phyloP scores from a whole-genome alignment of 2,888 invertebrate species.

The Chaetogeoica ovagalla region DNA sequence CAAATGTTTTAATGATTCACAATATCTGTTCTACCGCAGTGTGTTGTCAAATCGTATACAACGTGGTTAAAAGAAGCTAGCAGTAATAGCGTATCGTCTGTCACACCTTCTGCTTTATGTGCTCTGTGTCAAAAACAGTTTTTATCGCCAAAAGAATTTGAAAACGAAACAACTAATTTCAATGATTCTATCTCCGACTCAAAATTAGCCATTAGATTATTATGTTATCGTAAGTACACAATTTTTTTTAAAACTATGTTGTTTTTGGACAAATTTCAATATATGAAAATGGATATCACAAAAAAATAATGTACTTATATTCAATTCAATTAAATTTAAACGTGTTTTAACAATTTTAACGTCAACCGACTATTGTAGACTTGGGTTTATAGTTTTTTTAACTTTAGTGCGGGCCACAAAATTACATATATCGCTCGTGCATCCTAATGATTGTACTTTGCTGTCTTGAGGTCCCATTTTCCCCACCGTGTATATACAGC shows the following conservation, averaged over 20 bases:
- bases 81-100: neutral
- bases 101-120: constrained; percentile 19
- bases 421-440: too few species aligned
- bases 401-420: too few species aligned
- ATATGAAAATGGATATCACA: too few species aligned
- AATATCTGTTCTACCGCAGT: constrained; percentile 1
- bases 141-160: constrained; percentile 1
- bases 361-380: too few species aligned
- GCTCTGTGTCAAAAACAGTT: constrained; percentile 44
- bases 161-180: neutral
- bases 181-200: neutral
- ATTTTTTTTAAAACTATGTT: neutral
- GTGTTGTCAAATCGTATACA: constrained; percentile 30
- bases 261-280: too few species aligned
- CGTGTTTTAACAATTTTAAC: too few species aligned
- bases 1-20: neutral
- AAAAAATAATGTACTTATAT: too few species aligned
- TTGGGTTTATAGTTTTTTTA: too few species aligned
- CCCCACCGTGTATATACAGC: too few species aligned
- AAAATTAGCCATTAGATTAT: constrained; percentile 16
- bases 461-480: too few species aligned
- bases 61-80: constrained; percentile 38
- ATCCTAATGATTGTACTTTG: too few species aligned
- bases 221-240: constrained; percentile 40
- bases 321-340: too few species aligned